Conservation (phyloP, 2,797 vertebrate genomes). For the Dermochelys coriacea region DNA sequence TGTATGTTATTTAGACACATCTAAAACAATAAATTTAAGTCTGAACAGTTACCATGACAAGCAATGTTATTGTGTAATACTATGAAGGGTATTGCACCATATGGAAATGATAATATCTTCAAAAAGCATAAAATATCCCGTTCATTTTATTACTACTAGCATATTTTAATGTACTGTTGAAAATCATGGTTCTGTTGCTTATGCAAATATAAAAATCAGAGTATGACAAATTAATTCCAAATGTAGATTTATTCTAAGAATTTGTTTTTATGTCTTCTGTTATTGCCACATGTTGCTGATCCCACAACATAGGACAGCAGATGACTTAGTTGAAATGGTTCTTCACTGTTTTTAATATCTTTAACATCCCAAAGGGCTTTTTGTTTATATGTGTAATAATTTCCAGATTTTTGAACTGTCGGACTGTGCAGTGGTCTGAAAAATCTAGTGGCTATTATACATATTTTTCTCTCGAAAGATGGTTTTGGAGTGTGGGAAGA, state of each 20-base stretch:
- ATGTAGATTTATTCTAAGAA: constrained; percentile 66
- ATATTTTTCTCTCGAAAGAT: constrained; percentile 37
- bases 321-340: constrained; percentile 63
- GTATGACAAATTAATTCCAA: constrained; percentile 66
- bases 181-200: constrained; percentile 21
- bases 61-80: background rate
- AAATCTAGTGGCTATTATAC: constrained; percentile 41
- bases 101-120: constrained; percentile 19
- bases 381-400: constrained; percentile 66
- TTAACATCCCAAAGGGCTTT: constrained; percentile 33
- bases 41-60: background rate
- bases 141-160: constrained; percentile 13
- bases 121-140: constrained; percentile 29
- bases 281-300: constrained; percentile 67
- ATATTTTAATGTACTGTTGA: background rate
- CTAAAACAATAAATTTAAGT: background rate
- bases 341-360: constrained; percentile 64
- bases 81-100: background rate
- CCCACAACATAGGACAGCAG: constrained; percentile 50
- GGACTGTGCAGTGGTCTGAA: constrained; percentile 11
- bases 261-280: constrained; percentile 15
- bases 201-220: constrained; percentile 57
- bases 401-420: constrained; percentile 63
- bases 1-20: background rate
- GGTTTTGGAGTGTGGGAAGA: background rate